Conservation (phyloP, 2,113 vertebrate genomes). For the Corythaixoides concolor region DNA sequence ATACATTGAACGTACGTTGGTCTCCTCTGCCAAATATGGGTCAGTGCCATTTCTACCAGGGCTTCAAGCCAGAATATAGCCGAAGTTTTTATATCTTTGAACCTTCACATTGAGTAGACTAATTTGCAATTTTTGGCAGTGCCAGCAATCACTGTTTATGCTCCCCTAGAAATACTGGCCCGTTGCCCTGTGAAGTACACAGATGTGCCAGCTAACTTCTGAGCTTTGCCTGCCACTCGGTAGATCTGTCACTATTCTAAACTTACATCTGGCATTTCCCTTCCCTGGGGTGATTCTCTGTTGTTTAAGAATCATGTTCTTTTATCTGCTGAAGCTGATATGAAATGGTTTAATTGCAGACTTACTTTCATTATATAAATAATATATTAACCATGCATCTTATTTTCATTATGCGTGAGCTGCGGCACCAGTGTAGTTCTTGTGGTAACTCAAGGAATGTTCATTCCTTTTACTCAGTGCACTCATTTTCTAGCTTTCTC, state of each 20-base stretch:
- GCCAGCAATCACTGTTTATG: neutral
- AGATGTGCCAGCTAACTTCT: neutral
- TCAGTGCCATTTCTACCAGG: neutral
- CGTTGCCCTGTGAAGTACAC: neutral
- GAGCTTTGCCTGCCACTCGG: neutral
- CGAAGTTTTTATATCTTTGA: neutral
- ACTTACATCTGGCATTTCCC: neutral
- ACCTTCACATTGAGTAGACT: neutral
- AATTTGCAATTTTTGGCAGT: neutral
- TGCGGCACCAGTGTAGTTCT: neutral
- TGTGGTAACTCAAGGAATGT: neutral
- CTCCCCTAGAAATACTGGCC: neutral
- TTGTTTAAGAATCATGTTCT: neutral
- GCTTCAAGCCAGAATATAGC: neutral
- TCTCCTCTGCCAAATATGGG: neutral
- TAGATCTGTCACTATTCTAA: neutral
- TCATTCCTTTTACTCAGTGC: neutral
- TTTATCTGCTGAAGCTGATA: neutral
- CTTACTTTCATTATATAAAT: neutral
- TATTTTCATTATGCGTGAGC: neutral
- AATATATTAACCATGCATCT: neutral
- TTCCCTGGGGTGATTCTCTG: neutral
- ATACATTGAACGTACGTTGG: fast-evolving
- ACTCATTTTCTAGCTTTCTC: neutral
- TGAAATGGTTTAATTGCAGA: constrained; percentile 7